Conservation (phyloP, 1,140 invertebrate species). For the Thaumetopoea pityocampa region DNA sequence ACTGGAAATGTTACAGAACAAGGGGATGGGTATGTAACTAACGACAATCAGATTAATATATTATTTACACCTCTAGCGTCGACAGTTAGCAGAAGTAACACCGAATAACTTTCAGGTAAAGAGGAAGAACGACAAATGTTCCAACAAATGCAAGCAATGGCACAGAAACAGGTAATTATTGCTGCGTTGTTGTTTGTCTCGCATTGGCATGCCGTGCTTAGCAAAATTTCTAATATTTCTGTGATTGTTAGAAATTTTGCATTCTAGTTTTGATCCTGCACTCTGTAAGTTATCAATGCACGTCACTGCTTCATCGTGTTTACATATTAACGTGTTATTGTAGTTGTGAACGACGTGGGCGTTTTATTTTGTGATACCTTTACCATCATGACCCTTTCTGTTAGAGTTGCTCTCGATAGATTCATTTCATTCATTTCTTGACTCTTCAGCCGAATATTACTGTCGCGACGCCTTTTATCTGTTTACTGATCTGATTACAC, state of each 20-base stretch:
- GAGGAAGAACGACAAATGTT: slow-evolving; percentile 96
- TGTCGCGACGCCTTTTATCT: slow-evolving; percentile 58
- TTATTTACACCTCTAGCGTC: slow-evolving; percentile 3
- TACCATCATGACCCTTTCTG: slow-evolving; percentile 69
- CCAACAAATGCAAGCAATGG: slow-evolving; percentile 96
- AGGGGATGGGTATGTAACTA: slow-evolving; percentile 91
- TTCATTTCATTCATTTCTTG: slow-evolving; percentile 69
- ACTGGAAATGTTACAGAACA: slow-evolving; percentile 98
- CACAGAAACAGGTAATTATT: slow-evolving; percentile 95
- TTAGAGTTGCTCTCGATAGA: slow-evolving; percentile 71
- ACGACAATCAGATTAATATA: slow-evolving; percentile 6
- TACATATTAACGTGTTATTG: slow-evolving; percentile 43
- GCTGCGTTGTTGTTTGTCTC: slow-evolving; percentile 27
- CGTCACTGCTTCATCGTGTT: slow-evolving; percentile 62
- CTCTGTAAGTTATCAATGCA: slow-evolving; percentile 46
- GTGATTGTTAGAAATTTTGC: slow-evolving; percentile 38
- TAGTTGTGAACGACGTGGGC: slow-evolving; percentile 60
- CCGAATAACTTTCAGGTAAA: slow-evolving; percentile 82
- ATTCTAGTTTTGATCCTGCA: slow-evolving; percentile 42
- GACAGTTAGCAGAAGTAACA: slow-evolving; percentile 22
- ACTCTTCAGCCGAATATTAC: slow-evolving; percentile 59
- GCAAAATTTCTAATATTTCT: slow-evolving; percentile 26
- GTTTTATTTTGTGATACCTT: slow-evolving; percentile 76
- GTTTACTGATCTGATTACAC: slow-evolving; percentile 39
- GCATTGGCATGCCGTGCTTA: slow-evolving; percentile 41